Base-by-base conservation (phyloP, 2,888 invertebrate genomes). In the Bombylius major region DNA sequence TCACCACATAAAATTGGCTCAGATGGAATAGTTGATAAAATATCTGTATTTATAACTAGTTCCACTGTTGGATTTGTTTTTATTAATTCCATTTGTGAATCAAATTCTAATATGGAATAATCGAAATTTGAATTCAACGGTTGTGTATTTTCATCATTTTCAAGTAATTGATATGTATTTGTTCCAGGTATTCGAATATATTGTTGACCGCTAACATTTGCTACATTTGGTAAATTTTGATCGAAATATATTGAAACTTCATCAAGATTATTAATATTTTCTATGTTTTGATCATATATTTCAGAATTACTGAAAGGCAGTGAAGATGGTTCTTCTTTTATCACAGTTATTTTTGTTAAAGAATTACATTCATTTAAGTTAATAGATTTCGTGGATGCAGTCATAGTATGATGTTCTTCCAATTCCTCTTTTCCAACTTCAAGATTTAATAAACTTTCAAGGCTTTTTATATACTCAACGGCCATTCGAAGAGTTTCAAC, bases 401-500 rank as follows among this genome's bases (percentile, higher is more conserved):
- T 44, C 11, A 32, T 53, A 9, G n/a, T 80, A 23, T 23, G 23
- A 23, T 23, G 23, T 23, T 23, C 23, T 2, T 23, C 23, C 3
- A 3, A 23, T 23, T 23, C 23, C 23, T 23, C 23, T 23, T 23
- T 23, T 23, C 23, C 23, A 23, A 23, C 23, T 4, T 85, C 84
- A 54, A 84, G 81, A 36, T 84, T 83, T 8, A 92, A 71, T 47
- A 92, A 70, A 64, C 81, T 81, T 69, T 92, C 89, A 53, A 93
- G 75, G 60, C 87, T 88, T 60, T 87, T 76, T 61, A 93, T 93
- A 67, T 93, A 93, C 67, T 92, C 91, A 1, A 93, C 90, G 8
- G 92, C 93, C 85, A 91, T 90, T 51, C 89, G 79, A 47, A 93
- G 72, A 0, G 93, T 93, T 74, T 93, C 93, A 4, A 91, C 90